Evolutionary conservation across 2,113 vertebrate species (phyloP).

Genomic region (Puma concolor): DNA sequence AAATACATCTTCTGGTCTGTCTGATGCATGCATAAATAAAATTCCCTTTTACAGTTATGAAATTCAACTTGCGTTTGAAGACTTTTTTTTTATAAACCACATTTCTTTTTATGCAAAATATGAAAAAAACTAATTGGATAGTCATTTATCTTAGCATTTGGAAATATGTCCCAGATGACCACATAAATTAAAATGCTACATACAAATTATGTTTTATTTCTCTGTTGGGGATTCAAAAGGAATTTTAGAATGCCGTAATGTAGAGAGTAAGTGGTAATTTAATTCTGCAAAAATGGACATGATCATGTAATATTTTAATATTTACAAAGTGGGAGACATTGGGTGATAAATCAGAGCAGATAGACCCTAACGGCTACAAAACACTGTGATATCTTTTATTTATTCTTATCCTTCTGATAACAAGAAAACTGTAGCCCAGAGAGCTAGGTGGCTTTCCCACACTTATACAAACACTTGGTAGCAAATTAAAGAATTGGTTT

Average conservation of each 20-base stretch:
- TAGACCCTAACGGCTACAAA: neutral
- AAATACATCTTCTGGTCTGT: neutral
- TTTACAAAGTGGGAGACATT: neutral
- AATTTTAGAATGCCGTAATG: neutral
- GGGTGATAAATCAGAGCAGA: neutral
- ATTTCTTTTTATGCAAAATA: neutral
- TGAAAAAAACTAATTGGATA: neutral
- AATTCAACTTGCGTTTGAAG: neutral
- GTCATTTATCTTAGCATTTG: neutral
- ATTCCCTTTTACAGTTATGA: neutral
- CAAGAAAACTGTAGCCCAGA: neutral
- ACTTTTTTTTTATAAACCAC: neutral
- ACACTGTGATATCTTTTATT: neutral
- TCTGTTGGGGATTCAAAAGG: neutral
- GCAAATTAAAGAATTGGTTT: neutral
- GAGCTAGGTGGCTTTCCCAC: neutral
- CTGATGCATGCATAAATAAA: neutral
- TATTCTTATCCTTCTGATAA: neutral
- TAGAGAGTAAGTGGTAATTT: neutral
- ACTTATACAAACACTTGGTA: neutral
- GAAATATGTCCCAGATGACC: neutral
- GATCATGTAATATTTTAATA: neutral
- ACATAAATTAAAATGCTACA: neutral
- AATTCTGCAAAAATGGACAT: neutral
- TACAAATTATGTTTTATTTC: neutral